These are phyloP conservation scores for Abramis brama DNA, from an alignment of 2,113 vertebrate genomes.

Conservation along the genomic window DNA sequence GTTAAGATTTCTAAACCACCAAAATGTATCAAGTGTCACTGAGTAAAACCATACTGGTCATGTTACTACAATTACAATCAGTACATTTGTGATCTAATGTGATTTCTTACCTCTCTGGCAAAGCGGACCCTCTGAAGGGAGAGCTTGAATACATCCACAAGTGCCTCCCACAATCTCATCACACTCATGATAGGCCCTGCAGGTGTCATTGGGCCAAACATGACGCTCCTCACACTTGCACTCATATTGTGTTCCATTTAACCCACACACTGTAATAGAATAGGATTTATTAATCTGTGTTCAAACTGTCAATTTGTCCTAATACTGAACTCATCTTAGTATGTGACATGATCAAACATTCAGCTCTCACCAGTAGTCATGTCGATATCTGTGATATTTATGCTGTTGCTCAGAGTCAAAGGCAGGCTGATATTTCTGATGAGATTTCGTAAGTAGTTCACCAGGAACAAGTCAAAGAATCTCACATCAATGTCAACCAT, in stretches of 20 bases:
- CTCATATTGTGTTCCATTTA: too few relatives aligned
- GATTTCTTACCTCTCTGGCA: neutral
- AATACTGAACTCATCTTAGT: too few relatives aligned
- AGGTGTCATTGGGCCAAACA: too few relatives aligned
- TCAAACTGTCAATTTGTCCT: too few relatives aligned
- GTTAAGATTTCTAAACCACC: neutral
- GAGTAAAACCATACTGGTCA: neutral
- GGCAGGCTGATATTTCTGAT: neutral
- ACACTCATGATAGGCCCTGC: too few relatives aligned
- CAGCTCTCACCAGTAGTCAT: neutral
- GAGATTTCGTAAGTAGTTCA: neutral
- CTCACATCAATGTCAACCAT: slow-evolving; percentile 28
- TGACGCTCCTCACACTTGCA: too few relatives aligned
- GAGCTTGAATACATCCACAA: too few relatives aligned
- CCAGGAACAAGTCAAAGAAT: slow-evolving; percentile 17
- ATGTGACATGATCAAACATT: too few relatives aligned
- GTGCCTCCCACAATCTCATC: too few relatives aligned
- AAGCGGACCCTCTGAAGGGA: too few relatives aligned
- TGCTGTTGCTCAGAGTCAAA: slow-evolving; percentile 9
- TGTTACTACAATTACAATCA: slow-evolving; percentile 47
- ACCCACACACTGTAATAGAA: too few relatives aligned
- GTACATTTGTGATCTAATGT: neutral
- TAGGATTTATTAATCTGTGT: too few relatives aligned
- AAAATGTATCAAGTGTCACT: neutral
- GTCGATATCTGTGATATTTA: slow-evolving; percentile 28